Evolutionary conservation across 2,797 vertebrate genomes (phyloP).

Genomic region (Acanthis flammea): DNA sequence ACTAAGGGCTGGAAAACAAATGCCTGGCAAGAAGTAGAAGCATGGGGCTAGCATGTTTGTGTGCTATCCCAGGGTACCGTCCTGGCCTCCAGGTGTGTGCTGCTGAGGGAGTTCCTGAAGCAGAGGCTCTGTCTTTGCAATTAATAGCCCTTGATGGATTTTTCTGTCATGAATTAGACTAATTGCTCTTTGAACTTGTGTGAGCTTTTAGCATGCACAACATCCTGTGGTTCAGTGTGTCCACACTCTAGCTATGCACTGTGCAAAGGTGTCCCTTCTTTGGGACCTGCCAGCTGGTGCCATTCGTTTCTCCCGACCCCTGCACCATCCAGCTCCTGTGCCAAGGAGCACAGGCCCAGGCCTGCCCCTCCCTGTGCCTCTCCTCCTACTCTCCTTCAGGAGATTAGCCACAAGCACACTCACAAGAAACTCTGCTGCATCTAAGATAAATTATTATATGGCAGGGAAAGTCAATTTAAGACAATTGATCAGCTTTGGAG

Average conservation of each 20-base stretch:
- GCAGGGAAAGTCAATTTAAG: neutral
- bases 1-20: neutral
- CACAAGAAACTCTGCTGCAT: neutral
- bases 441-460: neutral
- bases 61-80: neutral
- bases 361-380: neutral
- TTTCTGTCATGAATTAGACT: constrained; percentile 5
- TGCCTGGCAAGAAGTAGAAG: neutral
- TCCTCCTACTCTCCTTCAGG: neutral
- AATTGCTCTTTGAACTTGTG: neutral
- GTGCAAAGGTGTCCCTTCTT: neutral
- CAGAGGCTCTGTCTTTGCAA: neutral
- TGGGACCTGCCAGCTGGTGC: neutral
- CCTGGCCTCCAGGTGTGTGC: neutral
- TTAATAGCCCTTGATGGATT: neutral
- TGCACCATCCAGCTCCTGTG: neutral
- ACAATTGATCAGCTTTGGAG: neutral
- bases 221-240: neutral
- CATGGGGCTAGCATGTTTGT: neutral
- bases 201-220: neutral
- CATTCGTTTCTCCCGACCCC: neutral
- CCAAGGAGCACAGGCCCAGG: neutral
- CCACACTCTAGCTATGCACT: neutral
- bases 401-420: neutral
- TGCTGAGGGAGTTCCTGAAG: neutral